These are phyloP conservation scores for Chouioia cunea DNA, from an alignment of 2,888 invertebrate species.

Conservation along the genomic window DNA sequence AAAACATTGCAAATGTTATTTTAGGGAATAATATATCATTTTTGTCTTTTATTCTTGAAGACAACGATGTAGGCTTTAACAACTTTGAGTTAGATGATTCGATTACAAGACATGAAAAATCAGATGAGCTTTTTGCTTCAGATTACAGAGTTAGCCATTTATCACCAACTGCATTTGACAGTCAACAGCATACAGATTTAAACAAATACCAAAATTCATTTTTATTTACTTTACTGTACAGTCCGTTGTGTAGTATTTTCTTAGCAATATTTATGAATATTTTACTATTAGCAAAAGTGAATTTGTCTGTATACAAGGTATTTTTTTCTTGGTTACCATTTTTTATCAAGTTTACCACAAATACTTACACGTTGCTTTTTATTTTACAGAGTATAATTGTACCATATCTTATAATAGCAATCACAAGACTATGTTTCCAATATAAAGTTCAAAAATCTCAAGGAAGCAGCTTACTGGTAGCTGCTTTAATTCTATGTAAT, in stretches of 20 bases:
- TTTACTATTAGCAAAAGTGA: slow-evolving; percentile 53
- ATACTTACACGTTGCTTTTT: slow-evolving; percentile 13
- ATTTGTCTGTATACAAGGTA: slow-evolving; percentile 59
- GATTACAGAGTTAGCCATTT: background rate
- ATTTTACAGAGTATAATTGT: slow-evolving; percentile 57
- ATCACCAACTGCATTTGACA: slow-evolving; percentile 14
- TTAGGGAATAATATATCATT: background rate
- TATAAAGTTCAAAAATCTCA: slow-evolving; percentile 46
- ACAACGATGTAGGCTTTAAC: slow-evolving; percentile 3
- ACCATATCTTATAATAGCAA: slow-evolving; percentile 56
- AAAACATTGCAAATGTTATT: background rate
- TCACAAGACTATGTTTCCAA: slow-evolving; percentile 52
- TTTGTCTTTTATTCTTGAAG: slow-evolving; percentile 10
- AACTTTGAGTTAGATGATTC: background rate
- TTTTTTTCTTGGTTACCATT: slow-evolving; percentile 30
- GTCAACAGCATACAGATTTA: background rate
- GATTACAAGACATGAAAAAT: background rate
- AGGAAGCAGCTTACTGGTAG: slow-evolving; percentile 53
- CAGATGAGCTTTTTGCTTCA: slow-evolving; percentile 1
- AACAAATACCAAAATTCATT: slow-evolving; percentile 35
- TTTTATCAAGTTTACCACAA: background rate
- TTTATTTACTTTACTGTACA: slow-evolving; percentile 43
- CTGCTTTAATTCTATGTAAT: slow-evolving; percentile 60
- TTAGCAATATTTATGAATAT: slow-evolving; percentile 60
- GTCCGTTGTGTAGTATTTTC: slow-evolving; percentile 51